These are phyloP conservation scores for Andrena dorsata DNA, from an alignment of 2,888 invertebrate genomes.

Conservation along the genomic window DNA sequence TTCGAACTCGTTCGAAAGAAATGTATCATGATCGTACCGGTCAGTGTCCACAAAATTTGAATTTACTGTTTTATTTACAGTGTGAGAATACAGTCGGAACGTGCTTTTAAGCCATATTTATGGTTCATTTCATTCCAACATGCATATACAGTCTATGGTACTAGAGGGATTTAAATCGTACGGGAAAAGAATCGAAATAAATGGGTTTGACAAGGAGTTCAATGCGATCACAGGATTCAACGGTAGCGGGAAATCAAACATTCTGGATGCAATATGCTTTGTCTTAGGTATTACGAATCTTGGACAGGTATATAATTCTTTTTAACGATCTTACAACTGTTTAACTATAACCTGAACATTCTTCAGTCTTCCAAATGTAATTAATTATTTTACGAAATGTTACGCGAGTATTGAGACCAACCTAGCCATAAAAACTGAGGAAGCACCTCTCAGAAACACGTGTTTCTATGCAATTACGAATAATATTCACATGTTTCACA, in stretches of 20 bases:
- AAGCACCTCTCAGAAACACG: too few species aligned
- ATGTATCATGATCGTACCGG: slow-evolving; percentile 22
- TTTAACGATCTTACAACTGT: neutral
- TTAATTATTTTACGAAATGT: neutral
- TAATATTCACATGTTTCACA: too few species aligned
- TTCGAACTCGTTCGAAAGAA: neutral
- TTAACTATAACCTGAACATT: slow-evolving; percentile 19
- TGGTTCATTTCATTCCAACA: slow-evolving; percentile 81
- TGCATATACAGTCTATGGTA: slow-evolving; percentile 96
- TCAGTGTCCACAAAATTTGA: slow-evolving; percentile 42
- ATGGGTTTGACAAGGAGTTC: slow-evolving; percentile 96
- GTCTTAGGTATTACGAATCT: slow-evolving; percentile 97
- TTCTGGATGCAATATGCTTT: slow-evolving; percentile 99
- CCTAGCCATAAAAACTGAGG: too few species aligned
- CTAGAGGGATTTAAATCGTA: slow-evolving; percentile 99
- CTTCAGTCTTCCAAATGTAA: neutral
- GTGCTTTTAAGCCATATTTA: neutral
- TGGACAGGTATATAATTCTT: slow-evolving; percentile 90
- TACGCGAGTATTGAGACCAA: neutral
- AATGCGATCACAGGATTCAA: slow-evolving; percentile 99
- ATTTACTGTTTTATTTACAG: slow-evolving; percentile 31
- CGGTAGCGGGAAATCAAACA: slow-evolving; percentile 99
- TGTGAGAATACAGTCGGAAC: neutral
- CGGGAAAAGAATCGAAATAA: slow-evolving; percentile 95
- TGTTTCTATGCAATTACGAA: too few species aligned